Conservation (phyloP, 1,140 invertebrate species). For the Campodea augens region DNA sequence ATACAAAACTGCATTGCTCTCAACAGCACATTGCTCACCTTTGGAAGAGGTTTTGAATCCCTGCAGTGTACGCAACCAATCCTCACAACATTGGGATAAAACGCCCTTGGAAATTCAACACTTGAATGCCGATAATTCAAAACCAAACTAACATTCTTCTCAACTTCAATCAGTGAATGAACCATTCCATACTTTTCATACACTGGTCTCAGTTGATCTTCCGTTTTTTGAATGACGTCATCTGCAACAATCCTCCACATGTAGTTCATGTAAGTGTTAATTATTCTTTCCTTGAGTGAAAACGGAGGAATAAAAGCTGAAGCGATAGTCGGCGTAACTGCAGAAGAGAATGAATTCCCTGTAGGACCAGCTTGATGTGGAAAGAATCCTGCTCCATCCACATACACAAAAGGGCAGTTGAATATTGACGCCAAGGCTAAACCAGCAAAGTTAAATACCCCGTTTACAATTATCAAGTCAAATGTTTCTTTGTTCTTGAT, state of each 20-base stretch:
- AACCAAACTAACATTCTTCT: background rate
- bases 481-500: background rate
- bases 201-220: background rate
- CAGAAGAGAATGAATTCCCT: background rate
- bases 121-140: background rate
- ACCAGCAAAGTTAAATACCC: background rate
- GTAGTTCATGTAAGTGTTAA: background rate
- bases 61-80: background rate
- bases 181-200: background rate
- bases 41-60: background rate
- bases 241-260: background rate
- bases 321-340: background rate
- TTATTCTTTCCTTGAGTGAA: background rate
- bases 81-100: background rate
- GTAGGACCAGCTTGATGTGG: background rate
- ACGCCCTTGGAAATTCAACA: background rate
- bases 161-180: background rate
- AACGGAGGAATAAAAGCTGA: background rate
- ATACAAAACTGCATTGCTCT: no score
- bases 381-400: background rate
- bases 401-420: background rate
- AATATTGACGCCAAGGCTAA: background rate
- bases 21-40: background rate
- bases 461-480: background rate
- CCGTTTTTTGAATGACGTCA: background rate